Percentiles rank a stretch among this genome's conserved stretches.
Conservation (phyloP, 92 coral and sea anemone genomes). For the Galaxea fascicularis region DNA sequence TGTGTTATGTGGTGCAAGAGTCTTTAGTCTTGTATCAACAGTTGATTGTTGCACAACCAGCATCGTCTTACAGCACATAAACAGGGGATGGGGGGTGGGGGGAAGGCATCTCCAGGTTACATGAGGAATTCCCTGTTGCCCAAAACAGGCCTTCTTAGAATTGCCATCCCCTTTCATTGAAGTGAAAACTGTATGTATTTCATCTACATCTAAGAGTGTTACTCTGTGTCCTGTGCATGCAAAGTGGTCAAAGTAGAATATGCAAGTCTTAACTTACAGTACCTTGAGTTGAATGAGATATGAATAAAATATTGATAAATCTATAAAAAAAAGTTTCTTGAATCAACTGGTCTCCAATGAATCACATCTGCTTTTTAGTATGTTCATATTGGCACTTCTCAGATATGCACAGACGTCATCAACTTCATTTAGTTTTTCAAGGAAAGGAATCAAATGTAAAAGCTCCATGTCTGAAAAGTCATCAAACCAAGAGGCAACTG, state of each 20-base stretch:
- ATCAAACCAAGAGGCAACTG: slow-evolving; percentile 99
- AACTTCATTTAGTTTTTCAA: slow-evolving; percentile 85
- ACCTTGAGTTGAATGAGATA: neutral
- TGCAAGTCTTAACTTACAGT: neutral
- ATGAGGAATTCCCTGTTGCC: no score
- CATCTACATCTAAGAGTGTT: neutral
- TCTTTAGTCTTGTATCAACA: no score
- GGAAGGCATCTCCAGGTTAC: no score
- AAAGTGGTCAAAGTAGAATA: neutral
- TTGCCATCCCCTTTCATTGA: no score
- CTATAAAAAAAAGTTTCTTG: neutral
- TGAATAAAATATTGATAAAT: neutral
- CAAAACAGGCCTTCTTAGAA: no score
- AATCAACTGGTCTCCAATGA: slow-evolving; percentile 35
- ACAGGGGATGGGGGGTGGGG: no score
- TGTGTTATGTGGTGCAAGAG: no score
- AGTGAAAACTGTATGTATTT: no score
- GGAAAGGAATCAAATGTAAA: slow-evolving; percentile 90
- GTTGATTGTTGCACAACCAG: no score
- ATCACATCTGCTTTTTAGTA: slow-evolving; percentile 52
- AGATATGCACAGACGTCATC: slow-evolving; percentile 92
- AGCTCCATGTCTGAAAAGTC: slow-evolving; percentile 91
- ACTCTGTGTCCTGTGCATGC: neutral
- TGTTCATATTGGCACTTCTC: slow-evolving; percentile 79
- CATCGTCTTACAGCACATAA: no score